A percentile compares a stretch with the other conserved stretches of the same genome.
Conservation (phyloP, 2,797 vertebrate genomes). For the Saguinus oedipus region DNA sequence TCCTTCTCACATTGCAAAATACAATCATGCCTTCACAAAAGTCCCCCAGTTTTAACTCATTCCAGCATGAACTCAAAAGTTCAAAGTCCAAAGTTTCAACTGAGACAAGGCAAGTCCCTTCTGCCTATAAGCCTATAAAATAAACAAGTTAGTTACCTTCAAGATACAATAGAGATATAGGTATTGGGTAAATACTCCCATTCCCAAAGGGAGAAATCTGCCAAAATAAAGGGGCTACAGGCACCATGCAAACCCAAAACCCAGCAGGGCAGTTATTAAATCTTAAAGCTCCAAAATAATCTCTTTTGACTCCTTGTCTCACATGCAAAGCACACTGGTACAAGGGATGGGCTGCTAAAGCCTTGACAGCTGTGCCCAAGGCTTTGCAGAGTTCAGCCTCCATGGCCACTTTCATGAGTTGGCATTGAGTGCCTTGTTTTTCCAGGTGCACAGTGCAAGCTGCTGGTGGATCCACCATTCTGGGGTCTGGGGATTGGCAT, state of each 20-base stretch:
- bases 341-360: background rate
- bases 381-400: background rate
- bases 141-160: background rate
- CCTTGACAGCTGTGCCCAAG: background rate
- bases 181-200: background rate
- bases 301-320: background rate
- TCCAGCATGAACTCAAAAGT: background rate
- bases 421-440: background rate
- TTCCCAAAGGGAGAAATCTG: background rate
- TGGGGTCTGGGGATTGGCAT: background rate
- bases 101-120: background rate
- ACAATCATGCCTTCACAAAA: background rate
- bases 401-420: background rate
- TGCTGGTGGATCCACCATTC: background rate
- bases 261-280: background rate
- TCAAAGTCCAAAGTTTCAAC: background rate
- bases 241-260: background rate
- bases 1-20: background rate
- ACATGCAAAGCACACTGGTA: background rate
- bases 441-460: background rate
- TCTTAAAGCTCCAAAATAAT: background rate
- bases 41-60: background rate
- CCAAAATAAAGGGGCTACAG: background rate
- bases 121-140: background rate
- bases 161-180: background rate